A percentile compares a stretch with the other conserved stretches of the same genome.
Conservation (phyloP, 2,888 invertebrate species). For the Ichneumoninae sp. region DNA sequence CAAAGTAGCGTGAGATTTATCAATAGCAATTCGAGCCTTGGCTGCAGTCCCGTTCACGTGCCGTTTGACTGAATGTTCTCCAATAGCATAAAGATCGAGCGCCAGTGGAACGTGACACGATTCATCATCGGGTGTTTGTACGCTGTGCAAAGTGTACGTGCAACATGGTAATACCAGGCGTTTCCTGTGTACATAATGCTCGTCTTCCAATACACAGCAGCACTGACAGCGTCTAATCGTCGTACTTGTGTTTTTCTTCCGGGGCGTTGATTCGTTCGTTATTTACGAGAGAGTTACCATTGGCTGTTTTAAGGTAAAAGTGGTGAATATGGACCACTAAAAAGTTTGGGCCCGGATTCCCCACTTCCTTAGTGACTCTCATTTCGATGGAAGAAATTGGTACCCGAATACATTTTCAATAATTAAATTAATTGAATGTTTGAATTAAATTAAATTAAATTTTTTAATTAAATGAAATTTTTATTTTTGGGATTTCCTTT, state of each 20-base stretch:
- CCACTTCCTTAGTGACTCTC: too few relatives aligned
- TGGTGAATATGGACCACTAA: not conserved
- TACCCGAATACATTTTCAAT: not conserved
- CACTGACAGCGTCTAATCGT: not conserved
- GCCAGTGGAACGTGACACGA: constrained; percentile 23
- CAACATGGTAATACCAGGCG: constrained; percentile 21
- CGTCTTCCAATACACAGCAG: not conserved
- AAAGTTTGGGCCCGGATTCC: not conserved
- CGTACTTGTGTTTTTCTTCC: not conserved
- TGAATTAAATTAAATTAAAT: too few relatives aligned
- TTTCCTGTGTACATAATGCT: not conserved
- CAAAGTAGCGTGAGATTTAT: constrained; percentile 41
- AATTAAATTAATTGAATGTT: too few relatives aligned
- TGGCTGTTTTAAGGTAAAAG: constrained; percentile 25
- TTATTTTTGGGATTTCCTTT: too few relatives aligned
- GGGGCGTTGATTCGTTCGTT: constrained; percentile 15
- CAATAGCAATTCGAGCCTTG: constrained; percentile 41
- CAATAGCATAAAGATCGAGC: constrained; percentile 27
- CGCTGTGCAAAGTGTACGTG: constrained; percentile 5
- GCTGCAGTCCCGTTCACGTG: constrained; percentile 16
- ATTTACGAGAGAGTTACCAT: constrained; percentile 36
- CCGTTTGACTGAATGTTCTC: constrained; percentile 29
- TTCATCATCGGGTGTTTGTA: constrained; percentile 39
- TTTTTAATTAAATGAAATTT: too few relatives aligned
- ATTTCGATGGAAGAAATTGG: not conserved